Conservation (phyloP, 2,797 vertebrate genomes). For the Serranus cabrilla region DNA sequence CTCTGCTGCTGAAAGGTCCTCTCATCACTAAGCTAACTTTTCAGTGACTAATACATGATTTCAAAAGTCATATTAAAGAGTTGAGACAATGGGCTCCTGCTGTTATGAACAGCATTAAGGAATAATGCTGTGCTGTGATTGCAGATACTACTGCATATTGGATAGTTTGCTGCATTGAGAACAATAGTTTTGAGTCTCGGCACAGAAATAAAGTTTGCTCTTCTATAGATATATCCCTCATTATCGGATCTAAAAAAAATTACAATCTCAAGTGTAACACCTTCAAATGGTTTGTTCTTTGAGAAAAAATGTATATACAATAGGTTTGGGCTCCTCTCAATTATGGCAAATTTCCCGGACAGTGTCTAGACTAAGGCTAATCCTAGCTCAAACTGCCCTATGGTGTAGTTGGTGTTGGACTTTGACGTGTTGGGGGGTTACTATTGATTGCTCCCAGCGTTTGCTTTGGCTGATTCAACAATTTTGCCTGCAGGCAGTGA, state of each 20-base stretch:
- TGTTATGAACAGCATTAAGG: conserved; percentile 2
- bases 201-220: neutral
- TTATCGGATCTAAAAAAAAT: neutral
- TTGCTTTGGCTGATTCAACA: conserved; percentile 18
- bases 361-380: conserved; percentile 19
- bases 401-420: conserved; percentile 3
- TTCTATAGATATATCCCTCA: neutral
- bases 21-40: neutral
- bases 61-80: neutral
- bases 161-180: neutral
- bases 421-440: neutral
- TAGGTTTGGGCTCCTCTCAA: neutral
- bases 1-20: neutral
- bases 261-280: neutral
- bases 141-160: neutral
- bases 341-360: conserved; percentile 7
- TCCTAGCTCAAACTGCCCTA: neutral
- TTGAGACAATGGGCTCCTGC: neutral
- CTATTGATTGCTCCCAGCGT: conserved; percentile 15
- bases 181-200: neutral
- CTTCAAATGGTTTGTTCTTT: neutral
- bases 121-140: neutral
- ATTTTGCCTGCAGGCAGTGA: neutral
- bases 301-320: neutral
- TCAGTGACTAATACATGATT: neutral